These are phyloP conservation scores for Phocoena sinus DNA, from an alignment of 2,113 vertebrate genomes.

Conservation along the genomic window DNA sequence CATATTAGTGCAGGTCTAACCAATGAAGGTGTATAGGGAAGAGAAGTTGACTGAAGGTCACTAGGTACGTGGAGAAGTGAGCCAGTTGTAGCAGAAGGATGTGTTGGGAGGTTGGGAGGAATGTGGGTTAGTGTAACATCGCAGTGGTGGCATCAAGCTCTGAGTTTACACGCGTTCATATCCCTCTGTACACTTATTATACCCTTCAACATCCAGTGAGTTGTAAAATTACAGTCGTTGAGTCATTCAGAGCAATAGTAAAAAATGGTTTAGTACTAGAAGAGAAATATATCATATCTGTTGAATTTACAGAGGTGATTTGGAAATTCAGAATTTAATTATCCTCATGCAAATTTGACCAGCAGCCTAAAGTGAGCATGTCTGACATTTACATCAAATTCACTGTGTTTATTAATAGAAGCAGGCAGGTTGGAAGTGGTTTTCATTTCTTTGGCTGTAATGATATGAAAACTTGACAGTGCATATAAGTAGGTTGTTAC, in stretches of 20 bases:
- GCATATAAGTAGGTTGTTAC: slow-evolving; percentile 35
- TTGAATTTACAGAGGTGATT: slow-evolving; percentile 46
- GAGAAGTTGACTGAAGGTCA: neutral
- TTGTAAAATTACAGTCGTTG: slow-evolving; percentile 30
- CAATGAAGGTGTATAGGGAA: neutral
- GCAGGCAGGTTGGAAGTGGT: slow-evolving; percentile 3
- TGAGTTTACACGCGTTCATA: neutral
- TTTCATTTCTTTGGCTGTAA: slow-evolving; percentile 48
- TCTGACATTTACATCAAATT: slow-evolving; percentile 64
- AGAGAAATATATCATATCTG: slow-evolving; percentile 38
- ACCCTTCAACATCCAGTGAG: neutral
- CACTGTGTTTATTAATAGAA: slow-evolving; percentile 35
- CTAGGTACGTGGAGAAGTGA: neutral
- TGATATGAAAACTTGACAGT: slow-evolving; percentile 43
- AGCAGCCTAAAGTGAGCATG: slow-evolving; percentile 44
- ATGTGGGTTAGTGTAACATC: neutral
- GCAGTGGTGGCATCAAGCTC: neutral
- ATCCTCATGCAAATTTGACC: slow-evolving; percentile 60
- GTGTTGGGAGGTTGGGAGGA: neutral
- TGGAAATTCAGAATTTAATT: slow-evolving; percentile 62
- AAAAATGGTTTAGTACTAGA: slow-evolving; percentile 13
- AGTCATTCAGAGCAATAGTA: slow-evolving; percentile 26
- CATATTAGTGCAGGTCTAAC: neutral
- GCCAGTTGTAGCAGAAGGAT: neutral
- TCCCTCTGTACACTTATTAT: neutral